phyloP scores from a whole-genome alignment of 1,140 invertebrate genomes.

The Danaus melanippus region DNA sequence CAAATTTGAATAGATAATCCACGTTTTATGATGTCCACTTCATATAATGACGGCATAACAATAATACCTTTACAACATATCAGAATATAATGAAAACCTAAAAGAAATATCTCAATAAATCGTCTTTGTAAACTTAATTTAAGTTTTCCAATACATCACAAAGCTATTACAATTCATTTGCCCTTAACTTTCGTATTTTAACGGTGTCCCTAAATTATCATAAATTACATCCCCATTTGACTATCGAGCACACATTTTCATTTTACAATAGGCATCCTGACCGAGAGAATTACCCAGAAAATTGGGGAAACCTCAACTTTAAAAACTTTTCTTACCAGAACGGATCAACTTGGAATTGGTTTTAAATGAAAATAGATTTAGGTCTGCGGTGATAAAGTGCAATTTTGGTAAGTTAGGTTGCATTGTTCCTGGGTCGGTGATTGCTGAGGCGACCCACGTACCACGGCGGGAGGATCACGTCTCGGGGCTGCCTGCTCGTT shows the following conservation, averaged over 20 bases:
- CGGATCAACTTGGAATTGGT: conserved; percentile 27
- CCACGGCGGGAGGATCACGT: conserved; percentile 41
- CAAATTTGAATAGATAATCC: no score
- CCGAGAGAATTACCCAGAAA: conserved; percentile 45
- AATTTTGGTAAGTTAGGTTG: conserved; percentile 37
- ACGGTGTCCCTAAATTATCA: conserved; percentile 28
- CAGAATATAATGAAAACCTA: no score
- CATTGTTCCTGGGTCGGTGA: conserved; percentile 25
- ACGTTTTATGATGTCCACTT: no score
- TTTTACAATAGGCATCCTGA: conserved; percentile 36
- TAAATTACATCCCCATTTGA: conserved; percentile 40
- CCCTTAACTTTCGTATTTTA: conserved; percentile 3
- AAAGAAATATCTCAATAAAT: no score
- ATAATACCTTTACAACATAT: no score
- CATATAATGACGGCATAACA: no score
- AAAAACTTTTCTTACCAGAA: conserved; percentile 29
- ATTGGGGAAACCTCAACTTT: conserved; percentile 40
- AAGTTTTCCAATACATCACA: conserved; percentile 20
- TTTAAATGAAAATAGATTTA: conserved; percentile 24
- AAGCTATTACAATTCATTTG: conserved; percentile 17
- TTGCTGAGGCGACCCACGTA: conserved; percentile 41
- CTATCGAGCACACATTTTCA: conserved; percentile 42
- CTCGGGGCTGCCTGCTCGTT: conserved; percentile 41
- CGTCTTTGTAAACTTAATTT: conserved; percentile 4
- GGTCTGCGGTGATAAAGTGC: conserved; percentile 34